Base-by-base conservation (phyloP, 2,888 invertebrate species). In the Ephialtes manifestator region DNA sequence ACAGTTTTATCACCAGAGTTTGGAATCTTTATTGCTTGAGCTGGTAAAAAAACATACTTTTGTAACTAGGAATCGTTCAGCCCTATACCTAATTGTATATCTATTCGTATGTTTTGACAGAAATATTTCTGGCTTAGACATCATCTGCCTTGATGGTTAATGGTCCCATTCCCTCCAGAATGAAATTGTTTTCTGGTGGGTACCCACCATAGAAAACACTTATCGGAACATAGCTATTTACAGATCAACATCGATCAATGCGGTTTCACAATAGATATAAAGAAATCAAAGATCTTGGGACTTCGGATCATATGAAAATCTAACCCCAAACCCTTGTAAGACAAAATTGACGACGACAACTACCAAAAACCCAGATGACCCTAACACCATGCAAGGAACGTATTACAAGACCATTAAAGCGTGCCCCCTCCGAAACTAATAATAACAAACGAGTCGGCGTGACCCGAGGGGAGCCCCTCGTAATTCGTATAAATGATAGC, bases 401-500 rank as follows among this genome's bases (percentile, higher is more conserved):
- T 87, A 87, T 88, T 88, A 88, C 87, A 87, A 86, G 86, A 82
- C 84, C 86, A 87, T 87, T 87, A 88, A 86, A 87, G 58, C 72
- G 85, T 79, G 65, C 55, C 67, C 63, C 65, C 65, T 77, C 75
- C 71, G 78, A 72, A 88, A 87, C 89, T 89, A 89, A 89, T 89
- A 89, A 89, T 89, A 89, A 89, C 89, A 89, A 89, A 89, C 89
- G 89, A 89, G 81, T 78, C 87, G 74, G 84, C 84, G 82, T 86
- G 85, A 86, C 81, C 83, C 85, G 63, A 84, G 83, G 82, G 88
- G 83, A 60, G 55, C 71, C 79, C 82, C 75, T 91, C 84, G 93
- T 94, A 94, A 94, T 94, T 94, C 93, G 94, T 92, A 94, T 94
- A 94, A 94, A 94, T 94, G 94, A 94, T 94, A 89, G 92, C 91